These are phyloP conservation scores for Urocynchramus pylzowi DNA, from an alignment of 2,113 vertebrate species.

Conservation along the genomic window DNA sequence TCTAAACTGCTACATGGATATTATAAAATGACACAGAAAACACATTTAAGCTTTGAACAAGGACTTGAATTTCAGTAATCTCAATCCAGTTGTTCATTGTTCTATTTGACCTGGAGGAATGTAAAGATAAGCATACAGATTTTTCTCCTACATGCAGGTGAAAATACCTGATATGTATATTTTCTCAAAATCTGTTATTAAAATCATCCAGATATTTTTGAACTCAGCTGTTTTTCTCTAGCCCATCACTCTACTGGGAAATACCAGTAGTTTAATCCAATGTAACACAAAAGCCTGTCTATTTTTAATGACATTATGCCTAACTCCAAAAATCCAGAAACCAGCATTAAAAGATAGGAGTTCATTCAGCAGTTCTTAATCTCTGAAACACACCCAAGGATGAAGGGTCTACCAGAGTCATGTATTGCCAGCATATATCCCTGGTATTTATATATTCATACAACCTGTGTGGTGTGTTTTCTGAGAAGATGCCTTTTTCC, in stretches of 20 bases:
- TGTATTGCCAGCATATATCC: not conserved
- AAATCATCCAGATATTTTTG: conserved; percentile 41
- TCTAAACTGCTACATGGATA: not conserved
- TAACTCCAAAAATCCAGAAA: not conserved
- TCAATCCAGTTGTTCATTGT: not conserved
- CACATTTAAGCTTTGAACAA: not conserved
- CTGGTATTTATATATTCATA: not conserved
- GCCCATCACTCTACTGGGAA: not conserved
- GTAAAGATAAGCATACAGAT: not conserved
- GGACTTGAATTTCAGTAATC: not conserved
- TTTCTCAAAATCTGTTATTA: conserved; percentile 20
- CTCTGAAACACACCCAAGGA: not conserved
- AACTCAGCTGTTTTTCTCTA: not conserved
- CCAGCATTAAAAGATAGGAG: not conserved
- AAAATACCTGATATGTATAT: not conserved
- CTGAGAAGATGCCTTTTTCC: not conserved
- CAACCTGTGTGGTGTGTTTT: not conserved
- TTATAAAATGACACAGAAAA: not conserved
- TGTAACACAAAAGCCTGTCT: conserved; percentile 13
- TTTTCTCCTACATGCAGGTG: not conserved
- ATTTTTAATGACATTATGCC: not conserved
- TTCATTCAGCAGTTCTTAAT: conserved; percentile 1
- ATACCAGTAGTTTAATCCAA: conserved; percentile 24
- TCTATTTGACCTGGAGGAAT: not conserved
- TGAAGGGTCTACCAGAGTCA: not conserved